These are phyloP conservation scores for Crax fasciolata DNA, from an alignment of 2,797 vertebrate genomes.

Conservation along the genomic window DNA sequence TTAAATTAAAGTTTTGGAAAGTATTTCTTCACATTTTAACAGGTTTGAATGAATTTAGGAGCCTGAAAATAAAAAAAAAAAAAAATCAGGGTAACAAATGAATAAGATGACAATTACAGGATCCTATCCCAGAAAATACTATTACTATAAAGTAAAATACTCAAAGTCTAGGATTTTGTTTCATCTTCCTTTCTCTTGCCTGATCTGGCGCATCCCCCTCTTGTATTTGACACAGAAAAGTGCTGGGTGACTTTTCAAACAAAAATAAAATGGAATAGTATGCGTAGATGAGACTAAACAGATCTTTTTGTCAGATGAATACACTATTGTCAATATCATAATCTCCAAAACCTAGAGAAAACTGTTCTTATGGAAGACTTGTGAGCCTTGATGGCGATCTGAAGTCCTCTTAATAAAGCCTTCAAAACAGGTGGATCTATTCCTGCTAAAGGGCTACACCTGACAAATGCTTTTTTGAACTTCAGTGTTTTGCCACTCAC, in stretches of 20 bases:
- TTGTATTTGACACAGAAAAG: not conserved
- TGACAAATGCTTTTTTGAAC: not conserved
- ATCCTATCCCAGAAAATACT: not conserved
- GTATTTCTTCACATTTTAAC: not conserved
- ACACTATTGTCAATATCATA: not conserved
- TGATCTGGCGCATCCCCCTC: not conserved
- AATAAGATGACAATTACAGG: not conserved
- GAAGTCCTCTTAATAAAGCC: not conserved
- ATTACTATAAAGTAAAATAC: not conserved
- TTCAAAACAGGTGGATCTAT: not conserved
- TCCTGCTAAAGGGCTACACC: not conserved
- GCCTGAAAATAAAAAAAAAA: not conserved
- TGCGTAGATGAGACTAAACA: not conserved
- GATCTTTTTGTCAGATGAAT: not conserved
- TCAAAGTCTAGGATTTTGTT: not conserved
- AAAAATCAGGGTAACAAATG: not conserved
- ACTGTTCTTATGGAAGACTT: rapidly evolving
- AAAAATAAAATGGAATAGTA: not conserved
- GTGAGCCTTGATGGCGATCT: not conserved
- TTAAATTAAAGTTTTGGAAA: not conserved
- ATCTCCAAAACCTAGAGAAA: not conserved
- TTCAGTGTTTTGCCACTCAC: not conserved
- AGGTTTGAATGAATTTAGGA: not conserved
- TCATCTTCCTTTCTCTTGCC: not conserved
- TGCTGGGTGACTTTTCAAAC: not conserved